These are phyloP conservation scores for Crossaster papposus DNA, from an alignment of 53 echinoderm and acorn worm genomes.

Conservation along the genomic window DNA sequence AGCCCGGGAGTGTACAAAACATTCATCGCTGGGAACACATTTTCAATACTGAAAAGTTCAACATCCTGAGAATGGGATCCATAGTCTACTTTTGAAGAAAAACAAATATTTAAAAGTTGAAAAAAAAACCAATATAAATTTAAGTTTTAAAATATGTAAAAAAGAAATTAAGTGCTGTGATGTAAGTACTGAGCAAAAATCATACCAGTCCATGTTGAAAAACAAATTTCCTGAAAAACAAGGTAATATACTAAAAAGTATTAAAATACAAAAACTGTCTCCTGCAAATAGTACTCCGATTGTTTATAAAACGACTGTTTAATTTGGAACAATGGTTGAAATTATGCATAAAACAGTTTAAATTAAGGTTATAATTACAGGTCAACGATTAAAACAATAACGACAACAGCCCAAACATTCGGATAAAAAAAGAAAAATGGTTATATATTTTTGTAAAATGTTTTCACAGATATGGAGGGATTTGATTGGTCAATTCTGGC, in stretches of 20 bases:
- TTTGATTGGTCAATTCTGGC: slow-evolving; percentile 5
- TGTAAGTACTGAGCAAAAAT: not conserved
- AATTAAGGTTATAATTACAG: not conserved
- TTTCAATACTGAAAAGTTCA: slow-evolving; percentile 20
- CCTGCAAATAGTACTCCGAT: not conserved
- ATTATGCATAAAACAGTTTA: not conserved
- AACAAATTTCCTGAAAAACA: not conserved
- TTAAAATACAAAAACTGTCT: not conserved
- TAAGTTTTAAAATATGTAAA: not conserved
- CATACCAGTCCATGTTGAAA: too few relatives aligned
- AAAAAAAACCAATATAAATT: not conserved
- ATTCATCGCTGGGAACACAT: slow-evolving; percentile 24
- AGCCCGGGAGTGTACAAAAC: slow-evolving; percentile 8
- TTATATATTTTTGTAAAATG: not conserved
- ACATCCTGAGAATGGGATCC: slow-evolving; percentile 9
- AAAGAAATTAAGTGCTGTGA: not conserved
- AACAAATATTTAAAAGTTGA: not conserved
- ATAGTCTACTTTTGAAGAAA: not conserved
- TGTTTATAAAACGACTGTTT: not conserved
- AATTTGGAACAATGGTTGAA: not conserved
- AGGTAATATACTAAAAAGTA: not conserved
- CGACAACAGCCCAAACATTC: not conserved
- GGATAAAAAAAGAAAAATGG: not conserved
- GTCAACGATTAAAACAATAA: not conserved
- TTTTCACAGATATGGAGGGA: not conserved